Evolutionary conservation across 2,797 vertebrate genomes (phyloP).

Genomic region (Naso thynnoides): DNA sequence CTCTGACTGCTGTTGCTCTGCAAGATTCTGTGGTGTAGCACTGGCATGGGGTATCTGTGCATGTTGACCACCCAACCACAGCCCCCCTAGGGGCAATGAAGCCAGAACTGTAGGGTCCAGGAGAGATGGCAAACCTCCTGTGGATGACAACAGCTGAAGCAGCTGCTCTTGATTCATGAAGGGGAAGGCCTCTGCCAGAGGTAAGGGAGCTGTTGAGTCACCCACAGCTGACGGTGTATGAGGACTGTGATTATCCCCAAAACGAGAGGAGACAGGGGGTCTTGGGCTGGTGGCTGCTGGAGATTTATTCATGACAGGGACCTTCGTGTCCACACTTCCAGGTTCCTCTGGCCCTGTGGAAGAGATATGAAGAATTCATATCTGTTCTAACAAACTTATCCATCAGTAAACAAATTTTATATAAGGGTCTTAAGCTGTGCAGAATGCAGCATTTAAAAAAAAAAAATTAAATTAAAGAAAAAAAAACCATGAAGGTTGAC

Average conservation of each 20-base stretch:
- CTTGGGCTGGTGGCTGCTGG: constrained; percentile 69
- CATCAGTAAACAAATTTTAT: neutral
- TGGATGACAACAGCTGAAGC: constrained; percentile 88
- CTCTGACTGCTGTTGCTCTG: constrained; percentile 72
- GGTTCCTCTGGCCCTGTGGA: constrained; percentile 61
- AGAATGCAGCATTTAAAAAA: neutral
- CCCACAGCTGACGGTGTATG: constrained; percentile 53
- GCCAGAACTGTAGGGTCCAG: constrained; percentile 84
- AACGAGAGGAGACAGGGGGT: constrained; percentile 62
- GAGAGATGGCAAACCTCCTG: constrained; percentile 84
- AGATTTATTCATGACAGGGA: constrained; percentile 60
- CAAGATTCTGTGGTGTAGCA: constrained; percentile 59
- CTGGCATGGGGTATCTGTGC: constrained; percentile 62
- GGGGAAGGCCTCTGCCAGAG: constrained; percentile 89
- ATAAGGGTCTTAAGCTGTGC: neutral
- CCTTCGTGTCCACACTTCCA: constrained; percentile 62
- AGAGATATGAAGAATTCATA: constrained; percentile 29
- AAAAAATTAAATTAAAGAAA: too few relatives aligned
- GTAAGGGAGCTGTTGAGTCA: constrained; percentile 73
- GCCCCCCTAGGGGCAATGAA: constrained; percentile 80
- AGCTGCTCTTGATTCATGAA: constrained; percentile 92
- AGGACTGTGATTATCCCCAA: constrained; percentile 61
- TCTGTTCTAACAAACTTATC: constrained; percentile 1
- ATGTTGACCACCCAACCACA: constrained; percentile 82
- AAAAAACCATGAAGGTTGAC: too few relatives aligned